Base-by-base conservation (phyloP, 64 coral and sea anemone genomes). In the Montipora efflorescens region DNA sequence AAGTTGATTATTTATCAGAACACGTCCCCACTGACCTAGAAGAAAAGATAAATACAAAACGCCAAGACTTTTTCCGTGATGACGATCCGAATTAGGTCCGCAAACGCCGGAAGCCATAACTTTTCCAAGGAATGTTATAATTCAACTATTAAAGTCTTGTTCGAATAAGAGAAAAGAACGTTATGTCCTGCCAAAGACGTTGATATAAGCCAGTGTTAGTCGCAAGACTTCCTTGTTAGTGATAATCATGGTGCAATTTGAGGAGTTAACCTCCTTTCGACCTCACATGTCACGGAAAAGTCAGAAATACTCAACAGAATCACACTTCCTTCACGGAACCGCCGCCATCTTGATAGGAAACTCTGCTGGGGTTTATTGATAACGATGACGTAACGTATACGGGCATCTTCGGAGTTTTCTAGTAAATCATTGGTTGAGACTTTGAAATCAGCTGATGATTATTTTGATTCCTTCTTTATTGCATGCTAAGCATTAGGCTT, bases 311-410 rank as follows among this genome's bases (percentile, higher is more conserved):
- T 84, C 81, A 58, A 45, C 62, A 15, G 23, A 16, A 71, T 71
- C 7, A 7, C 45, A 86, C 82, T 86, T 86, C 82, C 82, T 86
- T 86, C 66, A 5, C 70, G 12, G 47, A 43, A 22, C 45, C 8
- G 45, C 82, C 82, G 82, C 82, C 82, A 86, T 86, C 16, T 86
- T 86, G 66, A 49, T 86, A 59, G 43, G 81, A 67, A 84, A 14
- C 81, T 28, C 22, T 15, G 36, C 66, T 84, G 48, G 47, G 82
- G 82, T 86, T 86, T 86, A 72, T 86, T 86, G 82, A 86, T 72
- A 47, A 23, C 19, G 3, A 77, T 89, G 87, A 77, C 87, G 87
- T 78, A 77, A 44, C 50, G 3, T 23, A 59, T 88, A 78, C 50
- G 71, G 72, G 87, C 9, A 89, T 66, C 74, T 67, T 11, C 2